These are phyloP conservation scores for Brassicogethes aeneus DNA, from an alignment of 2,888 invertebrate genomes.

Conservation along the genomic window DNA sequence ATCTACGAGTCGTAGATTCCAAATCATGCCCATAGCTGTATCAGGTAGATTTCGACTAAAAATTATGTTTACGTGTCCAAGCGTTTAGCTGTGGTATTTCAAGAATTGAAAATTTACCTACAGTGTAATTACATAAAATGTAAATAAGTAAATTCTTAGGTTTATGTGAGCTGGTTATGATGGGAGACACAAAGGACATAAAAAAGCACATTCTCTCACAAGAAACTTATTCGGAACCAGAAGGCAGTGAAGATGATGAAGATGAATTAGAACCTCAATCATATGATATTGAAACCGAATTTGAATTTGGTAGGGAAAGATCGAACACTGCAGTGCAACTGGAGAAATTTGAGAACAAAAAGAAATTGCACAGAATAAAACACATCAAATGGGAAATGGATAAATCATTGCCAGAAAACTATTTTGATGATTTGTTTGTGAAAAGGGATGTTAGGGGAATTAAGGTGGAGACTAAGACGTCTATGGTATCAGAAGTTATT, in stretches of 20 bases:
- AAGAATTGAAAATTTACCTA: too few species aligned
- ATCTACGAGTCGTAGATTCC: too few species aligned
- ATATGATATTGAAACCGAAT: conserved; percentile 68
- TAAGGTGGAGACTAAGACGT: conserved; percentile 31
- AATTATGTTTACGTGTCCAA: too few species aligned
- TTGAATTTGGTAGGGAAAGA: conserved; percentile 54
- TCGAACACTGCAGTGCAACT: conserved; percentile 84
- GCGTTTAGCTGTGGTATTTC: too few species aligned
- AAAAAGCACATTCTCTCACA: conserved; percentile 36
- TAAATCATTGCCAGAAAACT: conserved; percentile 21
- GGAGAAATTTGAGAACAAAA: conserved; percentile 81
- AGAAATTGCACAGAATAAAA: conserved; percentile 68
- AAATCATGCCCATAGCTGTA: too few species aligned
- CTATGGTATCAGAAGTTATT: conserved; percentile 66
- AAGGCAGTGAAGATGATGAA: conserved; percentile 72
- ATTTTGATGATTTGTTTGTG: conserved; percentile 51
- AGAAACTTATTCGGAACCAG: conserved; percentile 66
- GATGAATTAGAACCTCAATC: conserved; percentile 47
- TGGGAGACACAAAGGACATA: conserved; percentile 64
- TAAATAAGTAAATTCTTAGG: too few species aligned
- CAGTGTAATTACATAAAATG: too few species aligned
- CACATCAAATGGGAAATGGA: conserved; percentile 63
- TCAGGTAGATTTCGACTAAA: too few species aligned
- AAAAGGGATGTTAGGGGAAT: conserved; percentile 37
- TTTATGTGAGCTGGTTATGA: conserved; percentile 87